phyloP scores from a whole-genome alignment of 2,888 invertebrate species.

The Rhyacophila evoluta region DNA sequence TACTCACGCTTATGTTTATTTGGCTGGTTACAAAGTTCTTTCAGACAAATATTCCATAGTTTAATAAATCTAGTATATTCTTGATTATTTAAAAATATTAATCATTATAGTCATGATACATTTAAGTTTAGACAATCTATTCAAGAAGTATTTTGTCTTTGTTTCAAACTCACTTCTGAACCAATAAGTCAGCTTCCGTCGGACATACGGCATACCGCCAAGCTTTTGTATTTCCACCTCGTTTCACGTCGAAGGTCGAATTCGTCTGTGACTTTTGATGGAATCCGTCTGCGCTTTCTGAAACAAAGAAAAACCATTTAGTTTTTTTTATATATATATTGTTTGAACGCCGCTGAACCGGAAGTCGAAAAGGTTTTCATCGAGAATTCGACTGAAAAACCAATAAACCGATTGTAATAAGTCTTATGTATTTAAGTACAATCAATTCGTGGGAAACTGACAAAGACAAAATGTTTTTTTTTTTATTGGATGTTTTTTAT shows the following conservation, averaged over 20 bases:
- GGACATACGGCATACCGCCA: neutral
- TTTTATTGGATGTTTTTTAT: too few relatives aligned
- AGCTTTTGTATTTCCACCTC: neutral
- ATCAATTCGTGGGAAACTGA: neutral
- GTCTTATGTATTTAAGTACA: neutral
- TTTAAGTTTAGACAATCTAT: too few relatives aligned
- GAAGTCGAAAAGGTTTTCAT: neutral
- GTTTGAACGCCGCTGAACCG: neutral
- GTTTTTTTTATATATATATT: neutral
- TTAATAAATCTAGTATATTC: too few relatives aligned
- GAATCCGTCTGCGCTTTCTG: neutral
- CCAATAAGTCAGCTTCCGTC: neutral
- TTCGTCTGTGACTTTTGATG: neutral
- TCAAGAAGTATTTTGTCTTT: neutral
- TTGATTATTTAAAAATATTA: too few relatives aligned
- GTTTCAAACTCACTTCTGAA: neutral
- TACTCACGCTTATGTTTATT: too few relatives aligned
- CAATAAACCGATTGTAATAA: neutral
- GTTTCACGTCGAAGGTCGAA: neutral
- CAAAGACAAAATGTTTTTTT: too few relatives aligned
- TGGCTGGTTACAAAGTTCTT: too few relatives aligned
- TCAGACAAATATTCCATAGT: too few relatives aligned
- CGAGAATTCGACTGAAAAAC: neutral
- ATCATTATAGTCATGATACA: too few relatives aligned
- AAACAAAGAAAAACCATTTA: constrained; percentile 11